Evolutionary conservation across 1,140 invertebrate species (phyloP).

Genomic region (Drosophila lacteicornis): DNA sequence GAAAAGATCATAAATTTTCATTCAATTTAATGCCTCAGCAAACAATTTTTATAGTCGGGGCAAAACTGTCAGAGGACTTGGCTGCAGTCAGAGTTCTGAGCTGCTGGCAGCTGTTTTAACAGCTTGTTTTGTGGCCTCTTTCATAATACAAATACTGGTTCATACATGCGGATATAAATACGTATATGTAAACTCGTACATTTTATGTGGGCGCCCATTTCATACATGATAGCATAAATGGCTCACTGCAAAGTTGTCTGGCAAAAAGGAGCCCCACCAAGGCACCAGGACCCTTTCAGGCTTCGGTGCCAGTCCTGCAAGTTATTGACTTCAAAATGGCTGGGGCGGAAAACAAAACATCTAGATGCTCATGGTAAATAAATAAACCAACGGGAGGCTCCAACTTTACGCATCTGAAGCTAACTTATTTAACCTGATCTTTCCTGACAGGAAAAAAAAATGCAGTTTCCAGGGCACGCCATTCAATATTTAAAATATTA

Average conservation of each 20-base stretch:
- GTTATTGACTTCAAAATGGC: slow-evolving; percentile 51
- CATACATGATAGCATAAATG: slow-evolving; percentile 64
- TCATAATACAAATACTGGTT: slow-evolving; percentile 56
- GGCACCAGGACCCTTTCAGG: slow-evolving; percentile 23
- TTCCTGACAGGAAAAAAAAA: slow-evolving; percentile 1
- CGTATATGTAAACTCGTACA: slow-evolving; percentile 21
- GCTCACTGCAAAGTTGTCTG: slow-evolving; percentile 57
- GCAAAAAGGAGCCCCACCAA: slow-evolving; percentile 36
- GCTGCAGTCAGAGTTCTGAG: slow-evolving; percentile 29
- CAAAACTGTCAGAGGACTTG: slow-evolving; percentile 62
- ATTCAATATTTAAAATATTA: no score
- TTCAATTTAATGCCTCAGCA: slow-evolving; percentile 84
- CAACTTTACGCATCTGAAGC: slow-evolving; percentile 20
- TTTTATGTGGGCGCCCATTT: slow-evolving; percentile 62
- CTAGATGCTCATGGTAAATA: slow-evolving; percentile 30
- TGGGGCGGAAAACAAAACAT: slow-evolving; percentile 28
- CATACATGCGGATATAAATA: slow-evolving; percentile 15
- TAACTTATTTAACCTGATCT: slow-evolving; percentile 11
- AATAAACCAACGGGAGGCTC: slow-evolving; percentile 18
- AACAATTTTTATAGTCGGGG: slow-evolving; percentile 82
- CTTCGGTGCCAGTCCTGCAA: slow-evolving; percentile 32
- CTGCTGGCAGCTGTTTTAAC: slow-evolving; percentile 72
- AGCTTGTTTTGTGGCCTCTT: slow-evolving; percentile 69
- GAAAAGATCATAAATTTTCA: slow-evolving; percentile 84
- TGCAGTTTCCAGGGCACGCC: not conserved